Conservation (phyloP, 2,113 vertebrate species). For the Pachycephala philippinensis region DNA sequence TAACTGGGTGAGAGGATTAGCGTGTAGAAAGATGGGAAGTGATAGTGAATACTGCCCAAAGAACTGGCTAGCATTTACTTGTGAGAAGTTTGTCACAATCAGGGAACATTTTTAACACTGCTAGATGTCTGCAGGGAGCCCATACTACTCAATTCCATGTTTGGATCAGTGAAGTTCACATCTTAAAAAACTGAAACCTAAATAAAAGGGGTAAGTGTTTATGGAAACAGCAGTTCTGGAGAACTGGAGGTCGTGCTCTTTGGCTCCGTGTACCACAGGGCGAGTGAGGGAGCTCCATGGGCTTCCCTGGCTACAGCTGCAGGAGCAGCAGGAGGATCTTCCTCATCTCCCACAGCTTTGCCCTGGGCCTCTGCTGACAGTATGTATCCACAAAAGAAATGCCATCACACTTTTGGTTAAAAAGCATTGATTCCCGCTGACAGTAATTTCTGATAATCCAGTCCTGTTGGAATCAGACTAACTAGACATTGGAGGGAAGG, state of each 20-base stretch:
- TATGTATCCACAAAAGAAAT: neutral
- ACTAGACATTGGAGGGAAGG: neutral
- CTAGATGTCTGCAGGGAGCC: neutral
- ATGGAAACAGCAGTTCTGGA: neutral
- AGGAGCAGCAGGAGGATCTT: neutral
- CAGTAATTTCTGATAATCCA: neutral
- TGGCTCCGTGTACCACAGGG: neutral
- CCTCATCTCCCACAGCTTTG: neutral
- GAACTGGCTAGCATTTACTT: neutral
- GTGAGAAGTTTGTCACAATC: neutral
- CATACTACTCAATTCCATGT: neutral
- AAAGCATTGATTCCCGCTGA: neutral
- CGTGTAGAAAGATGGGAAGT: neutral
- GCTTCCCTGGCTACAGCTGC: neutral
- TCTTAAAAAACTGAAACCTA: neutral
- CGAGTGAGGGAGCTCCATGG: fast-evolving
- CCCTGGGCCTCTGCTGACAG: neutral
- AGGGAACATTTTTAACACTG: neutral
- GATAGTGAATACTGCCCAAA: neutral
- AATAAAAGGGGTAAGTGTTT: neutral
- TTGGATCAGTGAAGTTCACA: neutral
- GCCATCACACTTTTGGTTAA: neutral
- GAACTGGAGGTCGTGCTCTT: neutral
- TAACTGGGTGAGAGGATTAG: neutral
- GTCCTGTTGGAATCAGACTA: neutral